phyloP scores from a whole-genome alignment of 2,888 invertebrate genomes.

The Hemithea aestivaria region DNA sequence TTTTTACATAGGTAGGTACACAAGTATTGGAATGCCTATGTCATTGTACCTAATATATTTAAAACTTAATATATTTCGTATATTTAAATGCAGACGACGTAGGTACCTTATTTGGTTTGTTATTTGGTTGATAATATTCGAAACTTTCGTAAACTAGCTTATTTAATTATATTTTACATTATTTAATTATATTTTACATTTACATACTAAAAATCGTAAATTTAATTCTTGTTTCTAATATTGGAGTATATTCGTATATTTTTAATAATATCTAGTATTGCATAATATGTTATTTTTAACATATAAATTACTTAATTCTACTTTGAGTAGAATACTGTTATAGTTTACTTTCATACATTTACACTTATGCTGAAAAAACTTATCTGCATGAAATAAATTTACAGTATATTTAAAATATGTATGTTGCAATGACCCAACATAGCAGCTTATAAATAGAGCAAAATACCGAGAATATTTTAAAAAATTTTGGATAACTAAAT shows the following conservation, averaged over 20 bases:
- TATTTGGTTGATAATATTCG: no score
- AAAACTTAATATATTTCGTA: background rate
- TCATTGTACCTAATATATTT: background rate
- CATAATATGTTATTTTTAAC: conserved; percentile 13
- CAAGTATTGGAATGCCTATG: conserved; percentile 10
- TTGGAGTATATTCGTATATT: conserved; percentile 13
- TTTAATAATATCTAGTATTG: conserved; percentile 19
- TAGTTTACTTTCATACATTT: conserved; percentile 1
- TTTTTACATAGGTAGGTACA: no score
- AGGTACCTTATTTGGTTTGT: conserved; percentile 2
- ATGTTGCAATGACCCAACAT: no score
- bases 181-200: no score
- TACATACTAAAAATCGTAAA: no score
- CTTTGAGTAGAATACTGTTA: conserved; percentile 17
- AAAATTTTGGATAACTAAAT: no score
- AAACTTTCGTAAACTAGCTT: no score
- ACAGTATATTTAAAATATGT: no score
- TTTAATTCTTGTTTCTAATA: no score
- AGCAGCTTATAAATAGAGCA: no score
- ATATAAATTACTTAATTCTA: conserved; percentile 15
- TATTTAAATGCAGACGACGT: background rate
- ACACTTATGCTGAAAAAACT: conserved; percentile 4
- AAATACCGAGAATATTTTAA: no score
- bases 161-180: no score
- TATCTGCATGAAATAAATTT: conserved; percentile 1